Evolutionary conservation across 2,113 vertebrate genomes (phyloP), one percentile per base, ranked within the genome.

Genomic region (Colaptes auratus): DNA sequence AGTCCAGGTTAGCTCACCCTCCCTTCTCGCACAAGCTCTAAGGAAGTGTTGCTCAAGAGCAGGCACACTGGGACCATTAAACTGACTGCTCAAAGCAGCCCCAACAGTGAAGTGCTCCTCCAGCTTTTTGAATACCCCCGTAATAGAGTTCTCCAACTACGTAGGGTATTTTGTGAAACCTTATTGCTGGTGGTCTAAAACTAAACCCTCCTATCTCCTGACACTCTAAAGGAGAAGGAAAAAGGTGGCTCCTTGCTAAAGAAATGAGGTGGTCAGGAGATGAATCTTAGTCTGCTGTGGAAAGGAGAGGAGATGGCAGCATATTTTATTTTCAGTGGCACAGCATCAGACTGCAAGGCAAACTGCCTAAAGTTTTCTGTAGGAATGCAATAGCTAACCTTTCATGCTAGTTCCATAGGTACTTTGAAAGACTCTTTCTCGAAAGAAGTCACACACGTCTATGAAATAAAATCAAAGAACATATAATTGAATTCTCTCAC

Each of bases 401-500:
- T 95, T 90, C 82, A 58, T 63, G 46, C 82, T 50, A 80, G 76
- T 31, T 85, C 92, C 79, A 73, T 8, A 52, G 73, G 81, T 75
- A 70, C 65, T 92, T 82, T 90, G 67, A 94, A 89, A 90, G 53
- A 89, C 23, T 82, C 66, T 58, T 90, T 74, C 78, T 91, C 90
- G 84, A 95, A 92, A 71, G 66, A 56, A 89, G 74, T 69, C 63
- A 93, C 48, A 82, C 25, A 63, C 12, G 23, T 64, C 80, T 73
- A 58, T 44, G 42, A 67, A 87, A 90, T 73, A 90, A 90, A 95
- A 75, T 79, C 31, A 90, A 78, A n/a, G 66, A 82, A 93, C 93
- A 87, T 15, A 4, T 61, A 87, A 89, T 35, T 36, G 44, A 44
- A 60, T 58, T 79, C 36, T 83, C 85, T 77, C 44, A 42, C 46